Base-by-base conservation (phyloP, 23 tunicate species). In the Halocynthia roretzi region DNA sequence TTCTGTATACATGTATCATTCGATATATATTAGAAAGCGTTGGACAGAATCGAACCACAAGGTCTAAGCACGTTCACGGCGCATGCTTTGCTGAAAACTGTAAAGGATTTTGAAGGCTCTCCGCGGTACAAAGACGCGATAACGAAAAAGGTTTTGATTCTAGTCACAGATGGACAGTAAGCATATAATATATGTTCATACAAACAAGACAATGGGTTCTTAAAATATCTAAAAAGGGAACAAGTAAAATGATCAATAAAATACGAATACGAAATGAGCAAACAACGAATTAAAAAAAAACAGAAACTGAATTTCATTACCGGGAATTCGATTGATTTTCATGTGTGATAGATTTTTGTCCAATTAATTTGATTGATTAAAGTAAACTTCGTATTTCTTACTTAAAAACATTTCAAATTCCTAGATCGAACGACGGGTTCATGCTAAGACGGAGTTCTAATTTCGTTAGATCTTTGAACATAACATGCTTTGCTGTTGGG, bases 91-190 rank as follows among this genome's bases (percentile, higher is more conserved):
- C 81, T 77, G 54, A 91, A 91, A 71, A 85, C 97, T 8, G 83
- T 91, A 5, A 5, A 31, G 6, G 97, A 91, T 71, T 91, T 91
- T 56, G 31, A 81, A 58, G 6, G 22, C 6, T 85, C 90, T n/a
- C 44, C 71, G 4, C 69, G 90, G 0, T 91, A 63, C 21, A 50
- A 61, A 10, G 68, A 61, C 51, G 5, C 78, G 7, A 53, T 18
- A 22, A 81, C 82, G 2, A 50, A 54, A 14, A 91, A 91, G 62
- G 83, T 91, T 23, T 62, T 91, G 66, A 77, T 91, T 51, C 77
- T 91, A 20, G 20, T 91, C 9, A 91, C 97, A 22, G 97, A 91
- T 63, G 97, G 97, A 71, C 61, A 71, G 97, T 90, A 69, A 70
- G 83, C 50, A 17, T 14, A 14, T 58, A 58, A 14, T n/a, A 14